A percentile compares a stretch with the other conserved stretches of the same genome.
These are phyloP conservation scores for Apis florea DNA, from an alignment of 1,140 invertebrate species.

Conservation along the genomic window DNA sequence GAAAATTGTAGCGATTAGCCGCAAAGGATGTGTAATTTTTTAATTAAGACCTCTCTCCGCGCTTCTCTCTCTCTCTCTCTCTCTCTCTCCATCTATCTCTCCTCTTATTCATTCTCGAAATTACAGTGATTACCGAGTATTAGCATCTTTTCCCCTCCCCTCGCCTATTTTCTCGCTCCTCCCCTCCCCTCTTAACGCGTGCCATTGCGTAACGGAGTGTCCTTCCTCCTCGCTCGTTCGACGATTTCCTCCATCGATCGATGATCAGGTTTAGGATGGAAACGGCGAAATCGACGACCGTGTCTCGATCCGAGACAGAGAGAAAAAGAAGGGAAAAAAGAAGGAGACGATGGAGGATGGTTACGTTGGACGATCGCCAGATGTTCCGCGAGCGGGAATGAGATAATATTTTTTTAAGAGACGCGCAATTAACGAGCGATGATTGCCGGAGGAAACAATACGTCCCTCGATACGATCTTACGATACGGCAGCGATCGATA, in stretches of 20 bases:
- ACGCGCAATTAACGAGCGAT: slow-evolving; percentile 45
- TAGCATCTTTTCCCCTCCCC: slow-evolving; percentile 9
- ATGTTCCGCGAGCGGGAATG: slow-evolving; percentile 30
- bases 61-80: not conserved
- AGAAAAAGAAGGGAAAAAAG: no score
- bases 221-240: not conserved
- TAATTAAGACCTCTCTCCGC: slow-evolving; percentile 51
- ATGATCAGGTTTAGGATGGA: slow-evolving; percentile 5
- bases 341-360: not conserved
- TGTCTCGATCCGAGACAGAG: not conserved
- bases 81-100: not conserved
- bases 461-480: slow-evolving; percentile 38
- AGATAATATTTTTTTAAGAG: slow-evolving; percentile 47
- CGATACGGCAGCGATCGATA: slow-evolving; percentile 1
- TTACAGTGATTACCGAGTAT: slow-evolving; percentile 31
- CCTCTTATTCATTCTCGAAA: slow-evolving; percentile 14
- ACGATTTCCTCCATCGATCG: slow-evolving; percentile 35
- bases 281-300: slow-evolving; percentile 5
- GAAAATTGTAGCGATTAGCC: slow-evolving; percentile 65
- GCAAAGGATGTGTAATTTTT: slow-evolving; percentile 61
- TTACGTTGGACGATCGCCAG: slow-evolving; percentile 18
- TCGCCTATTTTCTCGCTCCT: not conserved
- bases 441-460: slow-evolving; percentile 49
- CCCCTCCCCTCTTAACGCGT: not conserved
- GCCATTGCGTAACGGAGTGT: slow-evolving; percentile 16